Evolutionary conservation across 1,140 invertebrate genomes (phyloP).

Genomic region (Leptinotarsa lineolata): DNA sequence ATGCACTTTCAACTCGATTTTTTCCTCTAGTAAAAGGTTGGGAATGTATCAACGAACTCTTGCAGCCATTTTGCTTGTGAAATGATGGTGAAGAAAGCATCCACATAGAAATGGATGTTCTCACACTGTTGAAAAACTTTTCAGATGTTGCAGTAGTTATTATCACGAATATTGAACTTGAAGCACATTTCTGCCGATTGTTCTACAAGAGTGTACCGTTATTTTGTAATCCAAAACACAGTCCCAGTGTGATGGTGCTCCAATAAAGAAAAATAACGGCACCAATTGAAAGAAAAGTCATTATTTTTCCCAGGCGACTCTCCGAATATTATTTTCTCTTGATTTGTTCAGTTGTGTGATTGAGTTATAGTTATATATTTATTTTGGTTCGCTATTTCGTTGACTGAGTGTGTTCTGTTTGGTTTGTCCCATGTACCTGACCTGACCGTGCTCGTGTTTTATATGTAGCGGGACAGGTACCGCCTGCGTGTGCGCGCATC

Average conservation of each 20-base stretch:
- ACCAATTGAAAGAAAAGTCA: not conserved
- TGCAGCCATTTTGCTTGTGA: too few relatives aligned
- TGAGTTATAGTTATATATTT: conserved; percentile 48
- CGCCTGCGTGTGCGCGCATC: conserved; percentile 90
- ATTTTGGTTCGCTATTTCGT: conserved; percentile 39
- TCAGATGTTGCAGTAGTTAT: too few relatives aligned
- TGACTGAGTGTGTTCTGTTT: conserved; percentile 48
- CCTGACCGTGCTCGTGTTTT: conserved; percentile 41
- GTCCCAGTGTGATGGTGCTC: conserved; percentile 9
- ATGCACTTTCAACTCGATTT: too few relatives aligned
- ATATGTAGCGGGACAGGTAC: conserved; percentile 87
- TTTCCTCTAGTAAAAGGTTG: too few relatives aligned
- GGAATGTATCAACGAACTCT: too few relatives aligned
- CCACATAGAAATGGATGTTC: too few relatives aligned
- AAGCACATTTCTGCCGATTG: too few relatives aligned
- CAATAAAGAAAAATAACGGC: not conserved
- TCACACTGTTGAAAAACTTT: too few relatives aligned
- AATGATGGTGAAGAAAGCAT: too few relatives aligned
- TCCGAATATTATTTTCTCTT: conserved; percentile 30
- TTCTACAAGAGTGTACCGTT: too few relatives aligned
- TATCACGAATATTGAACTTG: too few relatives aligned
- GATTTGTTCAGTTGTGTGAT: conserved; percentile 51
- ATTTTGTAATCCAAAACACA: conserved; percentile 10
- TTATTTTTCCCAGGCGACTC: conserved; percentile 3
- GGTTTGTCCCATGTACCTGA: conserved; percentile 54